Evolutionary conservation across 1,140 invertebrate genomes (phyloP), one percentile per base, ranked within the genome.

Genomic region (Drosophila orena): DNA sequence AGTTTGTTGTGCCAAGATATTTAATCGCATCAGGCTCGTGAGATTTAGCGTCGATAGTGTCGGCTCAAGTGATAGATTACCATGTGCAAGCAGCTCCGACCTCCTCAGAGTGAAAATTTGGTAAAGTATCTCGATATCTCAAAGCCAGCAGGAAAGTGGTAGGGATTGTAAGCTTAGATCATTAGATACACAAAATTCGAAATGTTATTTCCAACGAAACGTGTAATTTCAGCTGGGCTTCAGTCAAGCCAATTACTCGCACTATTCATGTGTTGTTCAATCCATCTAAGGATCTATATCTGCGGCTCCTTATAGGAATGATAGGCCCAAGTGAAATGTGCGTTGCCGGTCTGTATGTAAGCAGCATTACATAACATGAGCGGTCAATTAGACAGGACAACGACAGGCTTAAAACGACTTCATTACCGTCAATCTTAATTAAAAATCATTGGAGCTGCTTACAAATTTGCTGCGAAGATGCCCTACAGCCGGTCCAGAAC

Each of bases 391-490:
- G 76, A 61, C 37, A 47, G 15, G 52, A 22, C 30, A 14, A 15
- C 38, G 38, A 76, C 40, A 73, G 79, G 58, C 61, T 68, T 68
- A 46, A 70, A 80, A 77, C 68, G 68, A 53, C 83, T 88, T 88
- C 83, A 88, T 88, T 88, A 88, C 55, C 83, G 83, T 83, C 83
- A 88, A 80, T 89, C 84, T 80, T 89, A 89, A 89, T 89, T 89
- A 89, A 84, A 84, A 88, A 88, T 83, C 79, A 79, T 88, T 71
- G 75, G 46, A 57, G 47, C 59, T 69, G 71, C 71, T 68, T 78
- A 60, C 69, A 59, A 69, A 85, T 80, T 73, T 77, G 80, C 74
- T 52, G 69, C 61, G 81, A 78, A 75, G 44, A 54, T 64, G 77
- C 60, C 59, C 58, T 40, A 40, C 34, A 42, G 44, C 49, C 37